Base-by-base conservation (phyloP, 2,113 vertebrate genomes). In the Mormyrus lacerda region DNA sequence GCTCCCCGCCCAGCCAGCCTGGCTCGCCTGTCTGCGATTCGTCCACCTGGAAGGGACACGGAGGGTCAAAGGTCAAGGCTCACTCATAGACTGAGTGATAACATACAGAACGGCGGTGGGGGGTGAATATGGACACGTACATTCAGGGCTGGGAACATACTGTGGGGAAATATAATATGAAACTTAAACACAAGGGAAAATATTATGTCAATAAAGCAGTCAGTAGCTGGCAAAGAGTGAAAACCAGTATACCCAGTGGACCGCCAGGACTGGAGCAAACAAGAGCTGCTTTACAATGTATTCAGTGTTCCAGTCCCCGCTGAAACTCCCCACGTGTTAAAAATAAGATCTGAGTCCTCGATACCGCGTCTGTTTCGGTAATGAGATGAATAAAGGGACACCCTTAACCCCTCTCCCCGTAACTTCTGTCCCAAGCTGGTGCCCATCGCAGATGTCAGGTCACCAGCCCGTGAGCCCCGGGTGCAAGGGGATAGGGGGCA, bases 1-100 rank as follows among this genome's bases (percentile, higher is more conserved):
- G 89, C 91, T 99, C 98, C 87, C 98, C 98, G 1, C 98, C 98
- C 87, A 99, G 96, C 98, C 98, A 99, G 3, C 98, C 98, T 0
- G 98, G 98, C 88, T 99, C 98, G 17, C 98, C 98, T 9, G 97
- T 99, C 90, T 99, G 98, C 90, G 98, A 98, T 92, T 99, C 98
- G 85, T 99, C 98, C 93, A 99, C 98, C 98, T 99, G 92, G 27
- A 84, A 84, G 4, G 10, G 39, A 73, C 73, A 35, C 42, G 42
- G 42, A n/a, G 35, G 24, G 42, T 42, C 35, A 39, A 44, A 42
- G 39, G 27, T n/a, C n/a, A 55, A 27, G 31, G 10, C 73, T 7
- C 31, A 79, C 73, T 19, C 35, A 39, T 76, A 79, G 73, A 42
- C 73, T 42, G 73, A 21, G 35, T 1, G 42, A 35, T 17, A 53